phyloP scores from a whole-genome alignment of 1,140 invertebrate species.

The Macrobrachium rosenbergii region DNA sequence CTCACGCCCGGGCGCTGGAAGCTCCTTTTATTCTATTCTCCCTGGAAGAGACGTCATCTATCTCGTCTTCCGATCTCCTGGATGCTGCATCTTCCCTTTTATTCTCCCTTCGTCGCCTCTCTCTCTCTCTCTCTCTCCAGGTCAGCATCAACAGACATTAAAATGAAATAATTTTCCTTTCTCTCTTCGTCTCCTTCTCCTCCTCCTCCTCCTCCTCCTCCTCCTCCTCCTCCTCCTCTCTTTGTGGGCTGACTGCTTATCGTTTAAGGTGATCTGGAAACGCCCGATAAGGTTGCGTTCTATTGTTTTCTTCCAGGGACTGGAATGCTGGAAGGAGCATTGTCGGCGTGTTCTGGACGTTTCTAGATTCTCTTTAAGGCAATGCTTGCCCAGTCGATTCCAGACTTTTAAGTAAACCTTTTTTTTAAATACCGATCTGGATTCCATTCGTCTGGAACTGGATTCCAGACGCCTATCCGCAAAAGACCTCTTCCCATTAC shows the following conservation, averaged over 20 bases:
- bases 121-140: conserved; percentile 7
- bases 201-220: background rate
- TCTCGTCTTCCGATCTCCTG: background rate
- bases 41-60: background rate
- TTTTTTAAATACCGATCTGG: too few species aligned
- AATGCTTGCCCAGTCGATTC: too few species aligned
- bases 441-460: too few species aligned
- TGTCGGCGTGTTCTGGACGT: too few species aligned
- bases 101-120: background rate
- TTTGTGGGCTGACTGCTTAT: background rate
- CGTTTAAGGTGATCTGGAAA: conserved; percentile 13
- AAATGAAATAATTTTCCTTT: background rate
- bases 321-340: background rate
- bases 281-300: background rate
- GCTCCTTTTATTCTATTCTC: background rate
- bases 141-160: too few species aligned
- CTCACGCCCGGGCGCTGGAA: too few species aligned
- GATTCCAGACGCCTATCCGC: too few species aligned
- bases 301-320: background rate
- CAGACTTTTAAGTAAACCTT: too few species aligned
- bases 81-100: background rate
- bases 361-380: too few species aligned
- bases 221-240: background rate
- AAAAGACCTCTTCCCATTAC: too few species aligned
- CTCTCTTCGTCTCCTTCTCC: background rate